A percentile compares a stretch with the other conserved stretches of the same genome.
phyloP scores from a whole-genome alignment of 2,797 vertebrate species.

The Falco berigora region DNA sequence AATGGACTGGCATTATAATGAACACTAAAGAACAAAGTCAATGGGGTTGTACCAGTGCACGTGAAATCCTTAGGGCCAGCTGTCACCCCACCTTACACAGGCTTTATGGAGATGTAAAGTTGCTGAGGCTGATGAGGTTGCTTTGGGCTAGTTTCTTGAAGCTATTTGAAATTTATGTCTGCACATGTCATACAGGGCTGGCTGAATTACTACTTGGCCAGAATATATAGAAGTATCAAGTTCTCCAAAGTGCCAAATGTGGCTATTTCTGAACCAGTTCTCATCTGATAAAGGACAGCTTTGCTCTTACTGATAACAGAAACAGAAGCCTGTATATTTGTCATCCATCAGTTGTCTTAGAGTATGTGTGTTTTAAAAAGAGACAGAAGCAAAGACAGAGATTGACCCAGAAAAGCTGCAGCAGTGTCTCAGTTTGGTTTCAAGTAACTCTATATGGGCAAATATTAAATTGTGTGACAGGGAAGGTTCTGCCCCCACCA shows the following conservation, averaged over 20 bases:
- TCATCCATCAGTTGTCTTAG: background rate
- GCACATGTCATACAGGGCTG: background rate
- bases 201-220: background rate
- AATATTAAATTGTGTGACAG: background rate
- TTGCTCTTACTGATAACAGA: background rate
- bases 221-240: background rate
- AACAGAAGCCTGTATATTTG: constrained; percentile 31
- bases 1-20: background rate
- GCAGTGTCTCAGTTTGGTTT: constrained; percentile 40
- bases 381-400: background rate
- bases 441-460: constrained; percentile 27
- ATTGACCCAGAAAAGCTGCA: background rate
- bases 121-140: background rate
- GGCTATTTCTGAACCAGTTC: background rate
- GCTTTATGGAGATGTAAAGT: background rate
- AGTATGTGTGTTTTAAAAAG: background rate
- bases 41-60: background rate
- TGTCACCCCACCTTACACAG: background rate
- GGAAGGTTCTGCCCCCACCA: constrained; percentile 29
- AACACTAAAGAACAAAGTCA: background rate
- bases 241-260: background rate
- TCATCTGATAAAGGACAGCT: background rate
- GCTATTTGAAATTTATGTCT: background rate
- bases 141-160: background rate
- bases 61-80: background rate